phyloP scores from a whole-genome alignment of 1,140 invertebrate genomes.

The Penaeus japonicus region DNA sequence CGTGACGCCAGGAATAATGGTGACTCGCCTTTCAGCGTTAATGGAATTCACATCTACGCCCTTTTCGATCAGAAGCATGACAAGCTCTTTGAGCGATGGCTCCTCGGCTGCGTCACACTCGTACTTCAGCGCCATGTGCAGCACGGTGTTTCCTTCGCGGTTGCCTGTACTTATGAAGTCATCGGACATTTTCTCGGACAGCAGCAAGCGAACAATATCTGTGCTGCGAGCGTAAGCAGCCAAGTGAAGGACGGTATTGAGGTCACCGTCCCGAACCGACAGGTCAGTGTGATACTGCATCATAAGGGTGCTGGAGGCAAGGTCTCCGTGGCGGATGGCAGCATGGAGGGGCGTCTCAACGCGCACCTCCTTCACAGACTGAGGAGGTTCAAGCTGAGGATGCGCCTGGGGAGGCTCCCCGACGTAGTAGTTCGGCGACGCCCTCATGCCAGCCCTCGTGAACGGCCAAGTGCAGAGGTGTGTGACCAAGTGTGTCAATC shows the following conservation, averaged over 20 bases:
- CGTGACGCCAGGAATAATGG: conserved; percentile 18
- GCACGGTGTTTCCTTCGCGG: not conserved
- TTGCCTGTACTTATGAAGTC: not conserved
- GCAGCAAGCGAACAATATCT: not conserved
- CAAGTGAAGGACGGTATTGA: conserved; percentile 14
- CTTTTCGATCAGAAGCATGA: conserved; percentile 11
- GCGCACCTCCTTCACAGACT: not conserved
- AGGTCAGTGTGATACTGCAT: not conserved
- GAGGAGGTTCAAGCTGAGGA: not conserved
- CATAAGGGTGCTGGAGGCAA: not conserved
- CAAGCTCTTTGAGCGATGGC: not conserved
- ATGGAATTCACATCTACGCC: conserved; percentile 9
- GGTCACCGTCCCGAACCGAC: not conserved
- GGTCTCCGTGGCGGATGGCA: conserved; percentile 1
- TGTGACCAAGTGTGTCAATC: not conserved
- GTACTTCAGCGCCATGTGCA: not conserved
- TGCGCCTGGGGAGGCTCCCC: not conserved
- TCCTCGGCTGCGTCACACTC: not conserved
- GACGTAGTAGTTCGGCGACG: not conserved
- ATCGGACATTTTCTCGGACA: not conserved
- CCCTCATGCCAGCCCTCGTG: not conserved
- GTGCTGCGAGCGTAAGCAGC: not conserved
- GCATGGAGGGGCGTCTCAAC: not conserved
- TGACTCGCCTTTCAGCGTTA: conserved; percentile 20
- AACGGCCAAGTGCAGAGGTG: not conserved